Evolutionary conservation across 1,140 invertebrate species (phyloP).

Genomic region (Sminthurinus signatus): DNA sequence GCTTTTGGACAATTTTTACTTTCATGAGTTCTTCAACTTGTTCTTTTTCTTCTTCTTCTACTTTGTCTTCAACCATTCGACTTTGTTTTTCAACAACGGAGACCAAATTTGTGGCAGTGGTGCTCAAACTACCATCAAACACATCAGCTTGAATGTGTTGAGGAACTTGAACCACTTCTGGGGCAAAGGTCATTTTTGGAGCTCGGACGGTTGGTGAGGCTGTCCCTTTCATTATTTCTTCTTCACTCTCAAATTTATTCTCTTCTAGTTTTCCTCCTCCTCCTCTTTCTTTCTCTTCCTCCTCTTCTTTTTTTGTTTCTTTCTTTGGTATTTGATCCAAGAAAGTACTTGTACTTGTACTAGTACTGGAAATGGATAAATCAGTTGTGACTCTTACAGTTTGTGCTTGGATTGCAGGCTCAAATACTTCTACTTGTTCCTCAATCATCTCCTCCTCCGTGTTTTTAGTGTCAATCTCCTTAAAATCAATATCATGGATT

Average conservation of each 20-base stretch:
- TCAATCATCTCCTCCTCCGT: constrained; percentile 7
- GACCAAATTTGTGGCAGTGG: too few relatives aligned
- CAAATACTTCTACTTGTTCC: constrained; percentile 1
- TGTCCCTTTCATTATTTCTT: constrained; percentile 4
- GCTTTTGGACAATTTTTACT: too few relatives aligned
- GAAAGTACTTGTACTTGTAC: neutral
- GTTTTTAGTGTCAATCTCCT: constrained; percentile 22
- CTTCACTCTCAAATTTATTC: neutral
- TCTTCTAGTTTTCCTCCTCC: too few relatives aligned
- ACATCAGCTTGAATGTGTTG: constrained; percentile 36
- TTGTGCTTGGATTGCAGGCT: neutral
- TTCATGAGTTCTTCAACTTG: too few relatives aligned
- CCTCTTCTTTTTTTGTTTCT: too few relatives aligned
- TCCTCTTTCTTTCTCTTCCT: too few relatives aligned
- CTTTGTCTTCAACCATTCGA: neutral
- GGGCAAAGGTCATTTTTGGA: constrained; percentile 21
- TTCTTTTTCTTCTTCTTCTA: neutral
- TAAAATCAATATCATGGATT: constrained; percentile 20
- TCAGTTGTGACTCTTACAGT: neutral
- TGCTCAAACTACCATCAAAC: constrained; percentile 21
- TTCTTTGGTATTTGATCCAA: too few relatives aligned
- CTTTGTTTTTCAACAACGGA: neutral
- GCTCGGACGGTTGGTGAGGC: neutral
- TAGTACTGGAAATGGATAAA: neutral
- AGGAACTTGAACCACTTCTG: constrained; percentile 27